Conservation (phyloP, 2,113 vertebrate genomes). For the Okapia johnstoni region DNA sequence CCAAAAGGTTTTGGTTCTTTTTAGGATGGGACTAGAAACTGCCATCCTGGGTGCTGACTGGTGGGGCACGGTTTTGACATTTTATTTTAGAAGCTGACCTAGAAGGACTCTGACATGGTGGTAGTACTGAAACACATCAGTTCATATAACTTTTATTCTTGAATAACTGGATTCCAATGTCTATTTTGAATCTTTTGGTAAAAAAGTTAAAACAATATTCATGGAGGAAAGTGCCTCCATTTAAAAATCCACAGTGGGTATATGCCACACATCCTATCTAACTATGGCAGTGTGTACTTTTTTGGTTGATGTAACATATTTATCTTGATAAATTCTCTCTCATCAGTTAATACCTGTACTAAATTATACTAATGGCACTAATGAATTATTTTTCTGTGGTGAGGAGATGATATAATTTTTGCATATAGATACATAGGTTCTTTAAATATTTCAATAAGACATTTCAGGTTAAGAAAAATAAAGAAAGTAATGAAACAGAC, state of each 20-base stretch:
- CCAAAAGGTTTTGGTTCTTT: neutral
- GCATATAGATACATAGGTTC: neutral
- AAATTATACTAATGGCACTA: neutral
- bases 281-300: neutral
- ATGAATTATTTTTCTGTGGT: neutral
- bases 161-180: neutral
- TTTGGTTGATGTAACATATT: neutral
- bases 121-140: neutral
- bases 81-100: neutral
- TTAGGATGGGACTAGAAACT: neutral
- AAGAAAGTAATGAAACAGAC: neutral
- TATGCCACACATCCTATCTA: neutral
- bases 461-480: slow-evolving; percentile 8
- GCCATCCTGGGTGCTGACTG: neutral
- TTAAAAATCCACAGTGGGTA: neutral
- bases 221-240: neutral
- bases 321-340: neutral
- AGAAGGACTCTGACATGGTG: neutral
- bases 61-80: neutral
- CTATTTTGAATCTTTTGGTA: neutral
- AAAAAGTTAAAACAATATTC: neutral
- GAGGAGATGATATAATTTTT: neutral
- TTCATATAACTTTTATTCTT: neutral
- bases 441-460: slow-evolving; percentile 10
- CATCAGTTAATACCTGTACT: neutral